Evolutionary conservation across 2,797 vertebrate genomes (phyloP).

Genomic region (Acipenser transmontanus): DNA sequence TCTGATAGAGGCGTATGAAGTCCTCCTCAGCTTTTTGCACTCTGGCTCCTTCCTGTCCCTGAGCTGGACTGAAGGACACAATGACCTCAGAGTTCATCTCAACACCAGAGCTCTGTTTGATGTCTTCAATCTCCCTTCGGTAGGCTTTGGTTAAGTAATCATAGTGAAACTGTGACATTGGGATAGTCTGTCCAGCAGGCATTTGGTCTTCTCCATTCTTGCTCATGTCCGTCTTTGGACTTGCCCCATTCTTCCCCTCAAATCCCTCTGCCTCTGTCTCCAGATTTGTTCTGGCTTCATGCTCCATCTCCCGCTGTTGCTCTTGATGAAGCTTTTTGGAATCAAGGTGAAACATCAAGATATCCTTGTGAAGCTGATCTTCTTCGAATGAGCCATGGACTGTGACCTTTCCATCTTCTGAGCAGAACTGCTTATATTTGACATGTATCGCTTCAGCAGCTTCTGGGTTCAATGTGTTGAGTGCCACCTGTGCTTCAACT

Average conservation of each 20-base stretch:
- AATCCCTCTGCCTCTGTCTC: too few relatives aligned
- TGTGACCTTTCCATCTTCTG: not conserved
- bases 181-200: not conserved
- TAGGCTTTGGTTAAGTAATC: slow-evolving; percentile 39
- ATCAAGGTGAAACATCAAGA: not conserved
- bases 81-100: slow-evolving; percentile 5
- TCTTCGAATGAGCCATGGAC: slow-evolving; percentile 6
- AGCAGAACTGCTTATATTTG: not conserved
- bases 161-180: slow-evolving; percentile 24
- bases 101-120: slow-evolving; percentile 30
- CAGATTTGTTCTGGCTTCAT: not conserved
- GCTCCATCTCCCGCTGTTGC: not conserved
- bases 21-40: slow-evolving; percentile 13
- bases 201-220: not conserved
- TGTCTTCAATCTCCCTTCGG: slow-evolving; percentile 29
- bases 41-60: not conserved
- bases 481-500: not conserved
- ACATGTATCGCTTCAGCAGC: not conserved
- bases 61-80: slow-evolving; percentile 22
- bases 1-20: slow-evolving; percentile 26
- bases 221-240: fast-evolving
- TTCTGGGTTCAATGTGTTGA: not conserved
- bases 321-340: not conserved
- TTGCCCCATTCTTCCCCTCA: not conserved
- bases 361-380: not conserved